Percentiles rank a stretch among this genome's conserved stretches.
phyloP scores from a whole-genome alignment of 2,888 invertebrate species.

The Thera obeliscata region DNA sequence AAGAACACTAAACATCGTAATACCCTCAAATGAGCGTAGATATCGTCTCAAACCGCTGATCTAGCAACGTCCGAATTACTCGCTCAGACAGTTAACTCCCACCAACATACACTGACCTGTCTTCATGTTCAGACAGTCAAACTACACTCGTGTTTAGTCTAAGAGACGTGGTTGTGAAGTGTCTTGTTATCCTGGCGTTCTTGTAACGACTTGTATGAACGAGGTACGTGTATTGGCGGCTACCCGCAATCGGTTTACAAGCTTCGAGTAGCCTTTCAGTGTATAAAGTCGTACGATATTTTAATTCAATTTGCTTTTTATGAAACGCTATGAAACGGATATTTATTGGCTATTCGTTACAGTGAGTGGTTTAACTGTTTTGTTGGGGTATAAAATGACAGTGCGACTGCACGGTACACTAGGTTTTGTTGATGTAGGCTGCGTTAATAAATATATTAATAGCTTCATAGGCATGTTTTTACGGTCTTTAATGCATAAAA shows the following conservation, averaged over 20 bases:
- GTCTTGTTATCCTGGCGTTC: constrained; percentile 57
- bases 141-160: not conserved
- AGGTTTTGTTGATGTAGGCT: constrained; percentile 40
- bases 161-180: constrained; percentile 41
- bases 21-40: constrained; percentile 66
- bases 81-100: constrained; percentile 65
- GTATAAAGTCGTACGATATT: constrained; percentile 32
- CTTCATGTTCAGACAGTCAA: constrained; percentile 40
- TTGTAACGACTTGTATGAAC: constrained; percentile 73
- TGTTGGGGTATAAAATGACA: constrained; percentile 49
- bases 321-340: constrained; percentile 48
- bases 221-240: constrained; percentile 80
- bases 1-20: constrained; percentile 57
- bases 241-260: constrained; percentile 70
- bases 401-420: constrained; percentile 39
- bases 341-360: constrained; percentile 54
- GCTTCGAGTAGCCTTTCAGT: constrained; percentile 42
- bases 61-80: constrained; percentile 71
- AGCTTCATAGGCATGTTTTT: constrained; percentile 17
- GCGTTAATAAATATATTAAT: constrained; percentile 23
- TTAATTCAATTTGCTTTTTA: constrained; percentile 42
- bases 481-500: not conserved
- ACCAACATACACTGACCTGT: constrained; percentile 62
- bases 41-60: constrained; percentile 73
- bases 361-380: constrained; percentile 54